phyloP scores from a whole-genome alignment of 2,113 vertebrate genomes.

The Phyllostomus discolor region DNA sequence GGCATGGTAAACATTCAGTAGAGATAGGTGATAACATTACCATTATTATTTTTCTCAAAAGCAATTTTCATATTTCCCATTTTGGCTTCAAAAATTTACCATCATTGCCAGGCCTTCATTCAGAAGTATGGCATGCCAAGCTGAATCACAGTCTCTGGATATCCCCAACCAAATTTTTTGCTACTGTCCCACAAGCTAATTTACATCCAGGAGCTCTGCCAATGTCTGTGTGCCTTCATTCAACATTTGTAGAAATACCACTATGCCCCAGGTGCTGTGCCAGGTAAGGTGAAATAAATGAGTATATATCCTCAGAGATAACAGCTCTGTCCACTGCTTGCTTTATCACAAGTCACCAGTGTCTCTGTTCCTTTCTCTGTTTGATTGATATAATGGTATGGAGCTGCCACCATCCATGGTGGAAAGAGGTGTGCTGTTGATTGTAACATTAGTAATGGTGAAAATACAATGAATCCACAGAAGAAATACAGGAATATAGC shows the following conservation, averaged over 20 bases:
- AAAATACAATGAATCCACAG: not conserved
- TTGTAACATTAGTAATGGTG: not conserved
- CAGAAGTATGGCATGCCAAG: not conserved
- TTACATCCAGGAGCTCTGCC: not conserved
- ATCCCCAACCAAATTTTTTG: not conserved
- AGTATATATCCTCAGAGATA: not conserved
- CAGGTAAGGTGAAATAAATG: not conserved
- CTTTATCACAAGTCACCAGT: not conserved
- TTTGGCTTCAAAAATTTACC: not conserved
- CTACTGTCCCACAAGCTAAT: not conserved
- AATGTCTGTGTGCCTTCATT: not conserved
- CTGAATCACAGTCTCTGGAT: not conserved
- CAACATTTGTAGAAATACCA: not conserved
- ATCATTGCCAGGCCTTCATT: not conserved
- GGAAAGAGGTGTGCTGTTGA: not conserved
- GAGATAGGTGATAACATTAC: not conserved
- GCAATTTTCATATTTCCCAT: not conserved
- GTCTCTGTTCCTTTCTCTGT: not conserved
- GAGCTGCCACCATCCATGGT: not conserved
- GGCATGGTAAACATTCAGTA: not conserved
- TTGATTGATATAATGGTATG: not conserved
- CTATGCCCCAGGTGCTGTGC: not conserved
- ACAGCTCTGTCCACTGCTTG: not conserved
- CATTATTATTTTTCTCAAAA: not conserved
- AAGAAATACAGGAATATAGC: not conserved